Evolutionary conservation across 2,113 vertebrate genomes (phyloP).

Genomic region (Natator depressus): DNA sequence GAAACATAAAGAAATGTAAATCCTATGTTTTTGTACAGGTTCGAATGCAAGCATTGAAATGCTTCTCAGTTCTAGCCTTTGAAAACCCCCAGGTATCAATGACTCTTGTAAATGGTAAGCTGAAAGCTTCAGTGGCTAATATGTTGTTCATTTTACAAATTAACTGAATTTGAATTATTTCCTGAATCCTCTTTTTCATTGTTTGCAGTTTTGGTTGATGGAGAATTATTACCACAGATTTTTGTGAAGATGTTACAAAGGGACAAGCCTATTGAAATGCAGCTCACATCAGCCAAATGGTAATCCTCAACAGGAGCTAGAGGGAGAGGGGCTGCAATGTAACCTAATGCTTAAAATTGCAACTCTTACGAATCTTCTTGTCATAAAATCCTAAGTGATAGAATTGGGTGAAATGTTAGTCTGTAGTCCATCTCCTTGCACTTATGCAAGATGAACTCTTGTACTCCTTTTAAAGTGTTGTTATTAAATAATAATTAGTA

Average conservation of each 20-base stretch:
- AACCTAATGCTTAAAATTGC: neutral
- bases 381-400: neutral
- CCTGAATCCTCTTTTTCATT: conserved; percentile 44
- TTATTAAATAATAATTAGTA: neutral
- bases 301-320: conserved; percentile 73
- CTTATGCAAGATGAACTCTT: neutral
- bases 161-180: conserved; percentile 47
- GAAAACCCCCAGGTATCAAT: conserved; percentile 98
- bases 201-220: conserved; percentile 91
- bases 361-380: neutral
- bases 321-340: neutral
- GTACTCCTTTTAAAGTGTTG: neutral
- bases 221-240: conserved; percentile 95
- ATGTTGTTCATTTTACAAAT: neutral
- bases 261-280: conserved; percentile 99
- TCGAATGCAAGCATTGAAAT: conserved; percentile 98
- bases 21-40: conserved; percentile 81
- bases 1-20: neutral
- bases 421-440: neutral
- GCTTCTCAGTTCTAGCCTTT: conserved; percentile 97
- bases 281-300: conserved; percentile 99
- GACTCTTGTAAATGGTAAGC: conserved; percentile 96
- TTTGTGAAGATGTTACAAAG: conserved; percentile 99
- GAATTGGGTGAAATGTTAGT: neutral
- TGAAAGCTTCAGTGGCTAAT: conserved; percentile 23